These are phyloP conservation scores for Coendou prehensilis DNA, from an alignment of 2,797 vertebrate genomes.

Conservation along the genomic window DNA sequence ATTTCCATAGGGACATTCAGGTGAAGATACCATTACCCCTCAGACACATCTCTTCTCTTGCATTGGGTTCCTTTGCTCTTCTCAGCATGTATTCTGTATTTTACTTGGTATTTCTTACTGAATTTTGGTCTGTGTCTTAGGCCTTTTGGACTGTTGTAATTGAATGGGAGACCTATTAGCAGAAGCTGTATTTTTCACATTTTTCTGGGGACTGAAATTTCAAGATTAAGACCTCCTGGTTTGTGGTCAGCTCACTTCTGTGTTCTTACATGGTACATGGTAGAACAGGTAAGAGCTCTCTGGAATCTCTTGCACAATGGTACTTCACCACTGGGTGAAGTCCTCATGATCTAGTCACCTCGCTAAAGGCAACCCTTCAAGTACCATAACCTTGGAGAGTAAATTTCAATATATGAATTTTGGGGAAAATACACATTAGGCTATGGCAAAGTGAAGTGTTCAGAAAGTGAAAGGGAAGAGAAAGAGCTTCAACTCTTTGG, in stretches of 20 bases:
- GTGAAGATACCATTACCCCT: background rate
- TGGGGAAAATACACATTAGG: background rate
- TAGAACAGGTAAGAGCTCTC: background rate
- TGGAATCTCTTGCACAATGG: background rate
- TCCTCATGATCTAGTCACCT: background rate
- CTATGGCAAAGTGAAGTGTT: background rate
- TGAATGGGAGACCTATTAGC: background rate
- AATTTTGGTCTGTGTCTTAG: background rate
- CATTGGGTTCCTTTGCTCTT: background rate
- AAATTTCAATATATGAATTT: background rate
- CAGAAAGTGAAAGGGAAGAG: background rate
- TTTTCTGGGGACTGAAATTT: background rate
- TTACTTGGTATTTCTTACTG: background rate
- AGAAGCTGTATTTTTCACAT: background rate
- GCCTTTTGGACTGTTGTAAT: background rate
- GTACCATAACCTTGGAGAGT: background rate
- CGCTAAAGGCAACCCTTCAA: accelerated
- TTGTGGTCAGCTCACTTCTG: background rate
- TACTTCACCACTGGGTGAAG: background rate
- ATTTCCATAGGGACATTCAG: background rate
- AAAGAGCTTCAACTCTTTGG: background rate
- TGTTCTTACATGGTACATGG: background rate
- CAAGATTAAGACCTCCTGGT: background rate
- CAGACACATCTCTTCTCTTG: background rate
- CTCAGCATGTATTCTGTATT: background rate